Base-by-base conservation (phyloP, 2,888 invertebrate species). In the Plebejus argus region DNA sequence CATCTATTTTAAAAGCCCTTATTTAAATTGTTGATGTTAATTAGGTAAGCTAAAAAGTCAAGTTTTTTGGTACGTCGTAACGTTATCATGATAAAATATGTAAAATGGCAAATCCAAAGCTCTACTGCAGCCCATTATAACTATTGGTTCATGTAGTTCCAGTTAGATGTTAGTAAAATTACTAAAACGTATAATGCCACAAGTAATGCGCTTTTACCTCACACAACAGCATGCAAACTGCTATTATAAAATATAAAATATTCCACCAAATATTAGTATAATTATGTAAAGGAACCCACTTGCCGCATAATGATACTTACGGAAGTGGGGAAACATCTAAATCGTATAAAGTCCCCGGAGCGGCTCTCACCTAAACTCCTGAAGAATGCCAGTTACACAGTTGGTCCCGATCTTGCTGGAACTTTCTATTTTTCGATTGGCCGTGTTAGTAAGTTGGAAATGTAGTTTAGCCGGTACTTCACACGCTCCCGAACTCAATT, bases 371-470 rank as follows among this genome's bases (percentile, higher is more conserved):
- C 86, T 86, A 87, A 90, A 91, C 87, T 92, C 83, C 84, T 85
- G 85, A 91, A 91, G 91, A 91, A 93, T 89, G 89, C 89, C 89
- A 89, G 91, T 92, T 92, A 91, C 89, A 89, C 87, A 89, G 91
- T 91, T 91, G 91, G 88, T 85, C 86, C 83, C 86, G 88, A 89
- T 88, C 86, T 86, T 87, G 85, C 86, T 28, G 82, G 84, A 93
- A 93, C 90, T 93, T 92, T 90, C 86, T 91, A 92, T 92, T 92
- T 91, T 93, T 93, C 91, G 91, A 93, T 93, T 92, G 91, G 85
- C 88, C 87, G 88, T 89, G 91, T 92, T 91, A 91, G 89, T 88
- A 90, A 92, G 89, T 93, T 91, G 83, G 88, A 85, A 91, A 91
- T 89, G 89, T 89, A 90, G 91, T 92, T 91, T 88, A 85, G 86